Evolutionary conservation across 1,140 invertebrate species (phyloP), one percentile per base, ranked within the genome.

Genomic region (Meloidogyne hapla): DNA sequence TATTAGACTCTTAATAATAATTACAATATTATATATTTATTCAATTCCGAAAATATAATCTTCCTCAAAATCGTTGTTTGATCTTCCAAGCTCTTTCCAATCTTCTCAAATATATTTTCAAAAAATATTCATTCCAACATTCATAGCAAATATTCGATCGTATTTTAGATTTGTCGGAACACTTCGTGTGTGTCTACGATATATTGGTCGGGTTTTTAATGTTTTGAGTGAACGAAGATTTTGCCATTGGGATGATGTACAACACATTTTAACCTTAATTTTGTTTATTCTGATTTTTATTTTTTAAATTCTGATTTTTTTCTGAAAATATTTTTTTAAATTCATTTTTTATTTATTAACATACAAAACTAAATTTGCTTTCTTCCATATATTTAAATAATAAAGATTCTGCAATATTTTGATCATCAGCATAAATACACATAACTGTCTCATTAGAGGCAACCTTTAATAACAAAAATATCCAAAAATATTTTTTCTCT

Each of bases 111-210:
- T n/a, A 18, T 61, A 33, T 69, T 25, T 72, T 81, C 70, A 82
- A 42, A 84, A 82, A 28, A 82, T 68, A 69, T 82, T 82, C 71
- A 82, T 82, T 63, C 81, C 81, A 61, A 84, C 78, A 61, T 82
- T 82, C 33, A 84, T 33, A 12, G 83, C 82, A 48, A 79, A 82
- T 56, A 82, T 80, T 23, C 68, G 65, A 6, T 82, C 79, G 73
- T 81, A 82, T 75, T 82, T 81, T 28, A 82, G 13, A 61, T 82
- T 83, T 21, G 74, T 33, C 40, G 81, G 81, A 38, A 84, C 75
- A 15, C 70, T 40, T 25, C 81, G 82, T 13, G 81, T 82, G 72
- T 82, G 81, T 12, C 81, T 71, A 13, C 81, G 73, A 65, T 84
- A 82, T 33, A 82, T 84, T 21, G 73, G 25, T 13, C 81, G 82